A percentile compares a stretch with the other conserved stretches of the same genome.
These are phyloP conservation scores for Chionodraco myersi DNA, from an alignment of 2,113 vertebrate species.

Conservation along the genomic window DNA sequence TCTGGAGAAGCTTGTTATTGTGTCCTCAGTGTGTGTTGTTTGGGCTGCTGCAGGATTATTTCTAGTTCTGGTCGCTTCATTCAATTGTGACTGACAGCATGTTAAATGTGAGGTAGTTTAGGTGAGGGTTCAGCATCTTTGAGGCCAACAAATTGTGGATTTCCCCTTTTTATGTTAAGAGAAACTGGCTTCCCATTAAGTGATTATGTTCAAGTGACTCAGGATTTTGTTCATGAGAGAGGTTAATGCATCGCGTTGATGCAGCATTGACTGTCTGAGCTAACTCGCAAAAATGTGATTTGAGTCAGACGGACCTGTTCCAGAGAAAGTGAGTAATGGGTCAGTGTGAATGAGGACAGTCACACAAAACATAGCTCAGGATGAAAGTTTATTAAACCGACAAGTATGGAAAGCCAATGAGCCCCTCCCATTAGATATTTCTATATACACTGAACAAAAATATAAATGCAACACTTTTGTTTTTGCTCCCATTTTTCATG, in stretches of 20 bases:
- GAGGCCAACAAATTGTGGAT: not conserved
- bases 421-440: not conserved
- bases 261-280: not conserved
- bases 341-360: constrained; percentile 6
- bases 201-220: not conserved
- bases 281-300: not conserved
- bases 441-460: not conserved
- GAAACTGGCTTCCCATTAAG: not conserved
- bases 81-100: not conserved
- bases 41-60: not conserved
- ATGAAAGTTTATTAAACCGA: constrained; percentile 1
- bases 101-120: not conserved
- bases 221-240: constrained; percentile 7
- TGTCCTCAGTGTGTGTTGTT: not conserved
- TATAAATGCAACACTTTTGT: no score
- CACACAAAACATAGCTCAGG: not conserved
- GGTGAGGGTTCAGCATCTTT: not conserved
- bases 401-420: not conserved
- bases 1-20: not conserved
- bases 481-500: no score
- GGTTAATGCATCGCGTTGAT: not conserved
- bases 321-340: not conserved
- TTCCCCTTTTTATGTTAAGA: not conserved
- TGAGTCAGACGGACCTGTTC: not conserved
- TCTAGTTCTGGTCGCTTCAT: not conserved